phyloP scores from a whole-genome alignment of 2,113 vertebrate species.

The Colinus virginianus region DNA sequence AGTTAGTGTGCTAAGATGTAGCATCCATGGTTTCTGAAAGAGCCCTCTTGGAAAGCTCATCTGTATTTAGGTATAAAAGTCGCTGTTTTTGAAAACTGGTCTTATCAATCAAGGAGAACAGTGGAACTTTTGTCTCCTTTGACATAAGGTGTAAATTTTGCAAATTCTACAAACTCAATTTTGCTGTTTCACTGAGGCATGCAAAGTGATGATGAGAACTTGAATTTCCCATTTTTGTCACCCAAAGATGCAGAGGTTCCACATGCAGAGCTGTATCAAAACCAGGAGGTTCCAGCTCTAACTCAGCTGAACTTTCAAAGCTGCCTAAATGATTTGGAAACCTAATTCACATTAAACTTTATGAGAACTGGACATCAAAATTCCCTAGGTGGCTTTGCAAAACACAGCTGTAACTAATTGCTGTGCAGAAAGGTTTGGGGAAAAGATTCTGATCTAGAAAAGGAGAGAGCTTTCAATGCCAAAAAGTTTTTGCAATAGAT shows the following conservation, averaged over 20 bases:
- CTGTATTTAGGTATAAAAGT: neutral
- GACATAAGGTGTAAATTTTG: neutral
- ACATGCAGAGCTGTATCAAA: neutral
- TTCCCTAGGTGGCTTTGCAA: conserved; percentile 66
- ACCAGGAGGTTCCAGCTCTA: conserved; percentile 19
- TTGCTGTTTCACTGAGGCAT: neutral
- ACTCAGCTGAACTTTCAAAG: conserved; percentile 45
- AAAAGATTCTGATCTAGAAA: conserved; percentile 65
- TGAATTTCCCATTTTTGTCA: neutral
- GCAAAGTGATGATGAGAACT: neutral
- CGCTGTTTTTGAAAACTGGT: neutral
- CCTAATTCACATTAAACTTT: conserved; percentile 56
- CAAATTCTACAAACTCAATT: neutral
- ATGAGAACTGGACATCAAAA: conserved; percentile 65
- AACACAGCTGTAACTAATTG: conserved; percentile 70
- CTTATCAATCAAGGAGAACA: neutral
- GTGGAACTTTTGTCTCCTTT: neutral
- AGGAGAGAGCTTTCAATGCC: conserved; percentile 39
- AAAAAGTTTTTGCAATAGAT: conserved; percentile 67
- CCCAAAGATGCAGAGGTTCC: neutral
- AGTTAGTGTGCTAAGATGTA: neutral
- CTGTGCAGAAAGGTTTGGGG: conserved; percentile 50
- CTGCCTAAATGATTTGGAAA: conserved; percentile 45
- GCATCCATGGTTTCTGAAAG: neutral
- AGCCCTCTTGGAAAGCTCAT: neutral